Evolutionary conservation across 2,888 invertebrate genomes (phyloP).

Genomic region (Thysanoteuthis rhombus): DNA sequence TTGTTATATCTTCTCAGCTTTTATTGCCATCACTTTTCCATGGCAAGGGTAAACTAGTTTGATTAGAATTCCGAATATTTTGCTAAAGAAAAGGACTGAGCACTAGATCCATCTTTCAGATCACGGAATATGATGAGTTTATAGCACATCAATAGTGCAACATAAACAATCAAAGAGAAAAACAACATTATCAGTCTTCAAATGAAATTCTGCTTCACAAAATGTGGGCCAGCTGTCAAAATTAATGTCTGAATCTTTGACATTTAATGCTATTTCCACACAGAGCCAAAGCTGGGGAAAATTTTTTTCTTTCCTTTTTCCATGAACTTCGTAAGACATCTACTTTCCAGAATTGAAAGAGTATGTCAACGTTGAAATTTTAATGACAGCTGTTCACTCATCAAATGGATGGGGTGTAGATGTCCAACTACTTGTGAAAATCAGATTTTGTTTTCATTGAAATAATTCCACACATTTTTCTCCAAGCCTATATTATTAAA

Average conservation of each 20-base stretch:
- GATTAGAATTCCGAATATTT: too few species aligned
- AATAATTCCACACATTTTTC: neutral
- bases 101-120: neutral
- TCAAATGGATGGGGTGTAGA: neutral
- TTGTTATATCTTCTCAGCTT: too few species aligned
- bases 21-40: too few species aligned
- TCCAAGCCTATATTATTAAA: neutral
- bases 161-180: neutral
- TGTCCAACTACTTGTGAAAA: too few species aligned
- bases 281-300: neutral
- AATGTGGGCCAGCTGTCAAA: neutral
- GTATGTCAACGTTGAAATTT: neutral
- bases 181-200: neutral
- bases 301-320: neutral
- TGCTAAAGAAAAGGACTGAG: neutral
- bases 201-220: neutral
- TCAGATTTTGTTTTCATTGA: neutral
- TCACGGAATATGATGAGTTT: neutral
- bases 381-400: neutral
- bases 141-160: neutral
- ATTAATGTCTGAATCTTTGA: neutral
- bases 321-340: neutral
- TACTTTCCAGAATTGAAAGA: neutral
- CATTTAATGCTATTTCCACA: neutral
- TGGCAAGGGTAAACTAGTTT: too few species aligned